These are phyloP conservation scores for Rhinella marina DNA, from an alignment of 2,797 vertebrate species.

Conservation along the genomic window DNA sequence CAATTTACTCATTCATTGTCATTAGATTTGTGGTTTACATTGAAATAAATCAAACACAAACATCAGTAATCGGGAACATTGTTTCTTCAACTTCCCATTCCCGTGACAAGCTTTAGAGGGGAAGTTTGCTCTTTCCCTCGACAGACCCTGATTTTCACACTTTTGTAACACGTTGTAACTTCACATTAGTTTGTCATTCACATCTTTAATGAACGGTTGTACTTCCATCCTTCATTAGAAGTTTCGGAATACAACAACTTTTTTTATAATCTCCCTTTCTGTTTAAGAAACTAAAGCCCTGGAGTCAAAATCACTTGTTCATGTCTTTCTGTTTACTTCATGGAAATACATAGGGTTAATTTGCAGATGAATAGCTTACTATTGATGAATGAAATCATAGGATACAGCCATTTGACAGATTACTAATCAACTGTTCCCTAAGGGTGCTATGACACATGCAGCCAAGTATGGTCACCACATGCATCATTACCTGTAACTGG, in stretches of 20 bases:
- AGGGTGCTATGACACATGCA: too few relatives aligned
- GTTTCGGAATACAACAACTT: background rate
- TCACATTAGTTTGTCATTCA: conserved; percentile 27
- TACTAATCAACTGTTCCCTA: too few relatives aligned
- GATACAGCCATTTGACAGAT: too few relatives aligned
- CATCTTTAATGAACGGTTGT: conserved; percentile 12
- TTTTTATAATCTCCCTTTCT: background rate
- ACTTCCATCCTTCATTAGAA: background rate
- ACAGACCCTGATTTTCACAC: background rate
- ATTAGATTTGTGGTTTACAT: conserved; percentile 23
- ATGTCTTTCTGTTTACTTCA: too few relatives aligned
- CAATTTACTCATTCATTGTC: conserved; percentile 16
- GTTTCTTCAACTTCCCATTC: background rate
- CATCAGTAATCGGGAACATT: background rate
- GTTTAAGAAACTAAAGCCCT: background rate
- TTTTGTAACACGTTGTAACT: conserved; percentile 32
- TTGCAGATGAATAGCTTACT: too few relatives aligned
- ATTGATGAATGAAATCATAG: too few relatives aligned
- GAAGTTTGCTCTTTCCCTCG: conserved; percentile 13
- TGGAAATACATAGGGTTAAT: too few relatives aligned
- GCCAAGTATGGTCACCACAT: too few relatives aligned
- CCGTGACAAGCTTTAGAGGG: background rate
- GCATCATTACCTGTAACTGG: too few relatives aligned
- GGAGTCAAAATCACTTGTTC: background rate
- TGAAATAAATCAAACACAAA: conserved; percentile 31